Conservation (phyloP, 2,113 vertebrate genomes). For the Triplophysa rosa region DNA sequence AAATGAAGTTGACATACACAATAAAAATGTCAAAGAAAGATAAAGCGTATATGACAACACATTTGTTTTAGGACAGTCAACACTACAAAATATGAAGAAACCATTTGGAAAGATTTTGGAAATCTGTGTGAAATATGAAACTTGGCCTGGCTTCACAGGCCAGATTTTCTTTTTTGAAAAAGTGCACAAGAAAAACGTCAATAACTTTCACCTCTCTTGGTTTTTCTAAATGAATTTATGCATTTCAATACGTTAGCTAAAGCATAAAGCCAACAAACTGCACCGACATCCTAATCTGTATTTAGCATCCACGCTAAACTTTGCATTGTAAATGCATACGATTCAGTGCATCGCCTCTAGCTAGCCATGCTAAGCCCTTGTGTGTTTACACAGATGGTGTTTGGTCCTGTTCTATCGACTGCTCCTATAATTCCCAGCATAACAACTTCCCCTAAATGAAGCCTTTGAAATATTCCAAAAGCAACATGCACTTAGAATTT, state of each 20-base stretch:
- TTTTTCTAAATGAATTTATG: background rate
- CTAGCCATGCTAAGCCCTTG: slow-evolving; percentile 49
- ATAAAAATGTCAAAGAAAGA: slow-evolving; percentile 25
- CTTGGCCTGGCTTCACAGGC: background rate
- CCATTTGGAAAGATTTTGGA: slow-evolving; percentile 2
- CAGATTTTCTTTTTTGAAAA: no score
- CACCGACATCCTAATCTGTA: background rate
- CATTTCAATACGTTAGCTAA: background rate
- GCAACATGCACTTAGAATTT: slow-evolving; percentile 74
- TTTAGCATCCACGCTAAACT: slow-evolving; percentile 13
- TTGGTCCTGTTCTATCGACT: slow-evolving; percentile 65
- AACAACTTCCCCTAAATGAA: slow-evolving; percentile 72
- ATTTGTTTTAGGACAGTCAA: slow-evolving; percentile 6
- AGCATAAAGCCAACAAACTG: background rate
- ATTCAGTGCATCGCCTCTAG: slow-evolving; percentile 53
- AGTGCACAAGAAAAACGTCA: background rate
- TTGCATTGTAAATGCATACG: background rate
- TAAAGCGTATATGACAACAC: slow-evolving; percentile 1
- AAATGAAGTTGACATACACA: slow-evolving; percentile 29
- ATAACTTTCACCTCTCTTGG: background rate
- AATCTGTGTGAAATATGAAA: background rate
- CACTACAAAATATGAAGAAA: background rate
- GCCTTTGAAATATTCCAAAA: slow-evolving; percentile 74
- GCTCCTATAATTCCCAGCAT: slow-evolving; percentile 70
- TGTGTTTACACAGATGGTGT: slow-evolving; percentile 74